Conservation (phyloP, 2,797 vertebrate genomes). For the Trachurus trachurus region DNA sequence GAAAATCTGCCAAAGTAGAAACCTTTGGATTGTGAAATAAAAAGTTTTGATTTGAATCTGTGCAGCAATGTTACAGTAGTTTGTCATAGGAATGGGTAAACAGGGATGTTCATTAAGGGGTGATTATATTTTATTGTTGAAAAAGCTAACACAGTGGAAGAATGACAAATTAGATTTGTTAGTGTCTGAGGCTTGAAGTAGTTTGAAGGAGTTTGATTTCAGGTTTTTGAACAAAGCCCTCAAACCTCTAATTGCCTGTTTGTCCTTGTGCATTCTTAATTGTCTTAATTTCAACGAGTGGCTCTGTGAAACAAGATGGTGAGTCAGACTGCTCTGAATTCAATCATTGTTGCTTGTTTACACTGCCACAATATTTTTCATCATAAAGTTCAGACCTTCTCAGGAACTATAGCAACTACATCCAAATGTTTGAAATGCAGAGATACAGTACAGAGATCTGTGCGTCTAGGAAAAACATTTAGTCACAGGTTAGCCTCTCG, state of each 20-base stretch:
- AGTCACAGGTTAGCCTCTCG: not conserved
- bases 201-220: conserved; percentile 60
- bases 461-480: too few relatives aligned
- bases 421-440: not conserved
- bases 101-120: not conserved
- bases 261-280: conserved; percentile 50
- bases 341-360: conserved; percentile 6
- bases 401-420: not conserved
- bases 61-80: not conserved
- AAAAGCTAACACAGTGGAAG: conserved; percentile 7
- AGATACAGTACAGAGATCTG: not conserved
- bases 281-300: conserved; percentile 62
- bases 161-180: conserved; percentile 6
- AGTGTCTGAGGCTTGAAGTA: conserved; percentile 41
- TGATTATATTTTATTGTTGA: conserved; percentile 23
- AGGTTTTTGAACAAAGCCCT: conserved; percentile 48
- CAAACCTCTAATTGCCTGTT: conserved; percentile 38
- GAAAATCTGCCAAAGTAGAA: conserved; percentile 6
- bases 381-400: not conserved
- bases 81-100: not conserved
- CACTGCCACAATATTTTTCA: not conserved
- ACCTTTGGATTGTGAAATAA: conserved; percentile 15
- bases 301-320: conserved; percentile 22
- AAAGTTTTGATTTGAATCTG: not conserved
- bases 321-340: conserved; percentile 3